Conservation (phyloP, 2,888 invertebrate species). For the Lithophane socia region DNA sequence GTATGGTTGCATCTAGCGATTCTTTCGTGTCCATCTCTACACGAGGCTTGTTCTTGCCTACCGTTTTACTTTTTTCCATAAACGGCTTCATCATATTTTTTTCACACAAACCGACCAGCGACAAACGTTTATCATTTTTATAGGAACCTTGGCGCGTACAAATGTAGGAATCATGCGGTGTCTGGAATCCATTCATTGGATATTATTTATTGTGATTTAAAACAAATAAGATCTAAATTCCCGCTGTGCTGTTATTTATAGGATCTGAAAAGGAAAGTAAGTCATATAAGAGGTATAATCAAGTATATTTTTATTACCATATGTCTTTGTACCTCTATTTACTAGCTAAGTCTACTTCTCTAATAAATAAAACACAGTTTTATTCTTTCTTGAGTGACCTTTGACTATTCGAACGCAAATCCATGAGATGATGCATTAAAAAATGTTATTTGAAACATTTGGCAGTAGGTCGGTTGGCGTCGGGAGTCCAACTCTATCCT, state of each 20-base stretch:
- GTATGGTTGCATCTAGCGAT: constrained; percentile 33
- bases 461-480: no score
- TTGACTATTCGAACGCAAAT: no score
- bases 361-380: no score
- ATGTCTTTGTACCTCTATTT: no score
- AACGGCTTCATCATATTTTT: constrained; percentile 65
- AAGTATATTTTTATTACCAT: constrained; percentile 19
- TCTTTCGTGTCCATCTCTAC: constrained; percentile 7
- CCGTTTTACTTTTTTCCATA: constrained; percentile 65
- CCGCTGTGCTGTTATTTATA: constrained; percentile 78
- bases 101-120: constrained; percentile 69
- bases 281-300: constrained; percentile 39
- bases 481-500: no score
- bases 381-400: no score
- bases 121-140: constrained; percentile 84
- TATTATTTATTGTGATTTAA: constrained; percentile 83
- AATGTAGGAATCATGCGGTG: constrained; percentile 78
- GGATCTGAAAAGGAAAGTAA: constrained; percentile 68
- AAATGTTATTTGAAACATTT: no score
- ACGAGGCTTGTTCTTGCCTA: constrained; percentile 56
- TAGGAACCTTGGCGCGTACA: constrained; percentile 76
- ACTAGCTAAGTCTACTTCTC: no score
- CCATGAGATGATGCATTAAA: no score
- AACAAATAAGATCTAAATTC: constrained; percentile 84
- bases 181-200: constrained; percentile 74